Base-by-base conservation (phyloP, 2,888 invertebrate species). In the Drosophila atripex region DNA sequence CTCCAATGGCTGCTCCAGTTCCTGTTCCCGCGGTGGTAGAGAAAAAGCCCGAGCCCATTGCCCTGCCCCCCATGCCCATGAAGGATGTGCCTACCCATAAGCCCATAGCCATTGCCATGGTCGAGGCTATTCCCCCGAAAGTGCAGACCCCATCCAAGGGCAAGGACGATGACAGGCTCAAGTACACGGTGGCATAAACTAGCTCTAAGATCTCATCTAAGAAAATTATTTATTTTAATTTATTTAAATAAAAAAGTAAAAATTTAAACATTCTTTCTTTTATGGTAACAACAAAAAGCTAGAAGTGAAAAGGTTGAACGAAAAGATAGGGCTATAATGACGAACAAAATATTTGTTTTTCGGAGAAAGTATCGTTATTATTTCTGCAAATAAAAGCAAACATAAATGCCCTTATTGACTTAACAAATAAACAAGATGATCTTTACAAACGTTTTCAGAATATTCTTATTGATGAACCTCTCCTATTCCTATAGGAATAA, bases 101-200 rank as follows among this genome's bases (percentile, higher is more conserved):
- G 1, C 55, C 78, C 5, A 4, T 75, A 21, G 70, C 76, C 21
- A 61, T 66, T 2, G 68, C 60, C 21, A 11, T 73, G 7, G 63
- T 45, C 8, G 71, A 59, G n/a, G 32, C 56, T 14, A 55, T 50
- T 28, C 64, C 71, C 2, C 54, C 54, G 2, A 74, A 71, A n/a
- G 53, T 51, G 23, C 69, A 57, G 18, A 28, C n/a, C 8, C 21
- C 46, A 23, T 43, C 60, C 16, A 68, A 74, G 38, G 52, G 47
- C 49, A 35, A 46, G 38, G 64, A 76, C 12, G 77, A 68, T 41
- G 66, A 78, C 30, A 73, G 68, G 55, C 74, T 84, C 11, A 77
- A 84, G 55, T 84, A 84, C 63, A 47, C 58, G 38, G 65, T 83
- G 46, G 65, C 63, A 38, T 80, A 76, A 63, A n/a, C 11, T 52